Base-by-base conservation (phyloP, 2,797 vertebrate species). In the Craterocephalus amniculus region DNA sequence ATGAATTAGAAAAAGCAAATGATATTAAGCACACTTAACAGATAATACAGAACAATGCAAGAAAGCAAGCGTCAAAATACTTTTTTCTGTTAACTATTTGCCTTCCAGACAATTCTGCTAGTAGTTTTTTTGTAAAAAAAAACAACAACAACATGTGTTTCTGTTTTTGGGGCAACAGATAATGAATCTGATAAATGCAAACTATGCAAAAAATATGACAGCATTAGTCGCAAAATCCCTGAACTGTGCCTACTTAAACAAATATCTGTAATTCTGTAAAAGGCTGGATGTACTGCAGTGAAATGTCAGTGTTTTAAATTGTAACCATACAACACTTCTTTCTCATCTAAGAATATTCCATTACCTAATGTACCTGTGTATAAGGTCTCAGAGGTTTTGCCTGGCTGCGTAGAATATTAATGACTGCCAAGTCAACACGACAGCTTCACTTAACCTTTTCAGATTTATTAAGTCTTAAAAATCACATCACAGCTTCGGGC, bases 391-490 rank as follows among this genome's bases (percentile, higher is more conserved):
- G 56, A 49, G 51, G 51, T 52, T 52, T 27, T 52, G 24, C 24
- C 51, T 14, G 51, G 26, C 51, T 52, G 51, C 58, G 4, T 27
- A 35, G 32, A 60, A 70, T 77, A 85, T 79, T 80, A 79, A 71
- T 69, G 59, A 40, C 73, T 70, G 62, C 73, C 65, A 74, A 83
- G 71, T 85, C 71, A 78, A 83, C 80, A 68, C 43, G 68, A 79
- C 26, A 36, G 54, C 76, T 73, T 70, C 57, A 77, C 68, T 78
- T 81, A 79, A 83, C 83, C 80, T 52, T 81, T 83, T 72, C 58
- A 51, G 10, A 78, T 79, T 77, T 69, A 81, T 87, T 67, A 81
- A 80, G 81, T 82, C 70, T 80, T 78, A 63, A 70, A 74, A 79
- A 58, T 69, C 63, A 63, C 51, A 59, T 52, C 72, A 69, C 71